Conservation (phyloP, 2,797 vertebrate genomes). For the Numenius phaeopus region DNA sequence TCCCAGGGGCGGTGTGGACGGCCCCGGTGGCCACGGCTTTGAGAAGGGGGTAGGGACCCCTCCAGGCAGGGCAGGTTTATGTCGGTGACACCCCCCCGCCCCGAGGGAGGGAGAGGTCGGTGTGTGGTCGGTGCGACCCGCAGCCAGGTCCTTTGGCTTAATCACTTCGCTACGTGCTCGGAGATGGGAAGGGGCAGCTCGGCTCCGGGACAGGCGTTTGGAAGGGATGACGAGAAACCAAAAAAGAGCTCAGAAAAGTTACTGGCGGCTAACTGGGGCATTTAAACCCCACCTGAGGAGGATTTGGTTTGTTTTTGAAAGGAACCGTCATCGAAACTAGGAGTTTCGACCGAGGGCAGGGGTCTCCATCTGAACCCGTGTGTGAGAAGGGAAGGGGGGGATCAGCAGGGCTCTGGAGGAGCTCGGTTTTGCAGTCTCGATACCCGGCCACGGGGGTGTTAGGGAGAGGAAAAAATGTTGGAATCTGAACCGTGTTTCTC, state of each 20-base stretch:
- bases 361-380: fast-evolving
- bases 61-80: fast-evolving
- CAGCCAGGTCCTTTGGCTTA: neutral
- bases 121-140: neutral
- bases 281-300: neutral
- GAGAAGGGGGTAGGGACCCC: neutral
- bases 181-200: neutral
- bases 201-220: fast-evolving
- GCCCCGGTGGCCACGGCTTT: neutral
- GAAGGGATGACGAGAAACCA: neutral
- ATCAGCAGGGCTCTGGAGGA: neutral
- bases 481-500: neutral
- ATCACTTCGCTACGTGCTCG: fast-evolving
- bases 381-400: neutral
- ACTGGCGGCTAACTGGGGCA: neutral
- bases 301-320: neutral
- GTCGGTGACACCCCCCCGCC: too few relatives aligned
- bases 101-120: neutral
- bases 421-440: too few relatives aligned
- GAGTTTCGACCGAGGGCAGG: neutral
- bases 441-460: neutral
- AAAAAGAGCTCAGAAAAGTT: neutral
- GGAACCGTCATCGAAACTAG: fast-evolving
- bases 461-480: neutral
- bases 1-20: neutral